These are phyloP conservation scores for Micronycteris hirsuta DNA, from an alignment of 2,113 vertebrate genomes.

Conservation along the genomic window DNA sequence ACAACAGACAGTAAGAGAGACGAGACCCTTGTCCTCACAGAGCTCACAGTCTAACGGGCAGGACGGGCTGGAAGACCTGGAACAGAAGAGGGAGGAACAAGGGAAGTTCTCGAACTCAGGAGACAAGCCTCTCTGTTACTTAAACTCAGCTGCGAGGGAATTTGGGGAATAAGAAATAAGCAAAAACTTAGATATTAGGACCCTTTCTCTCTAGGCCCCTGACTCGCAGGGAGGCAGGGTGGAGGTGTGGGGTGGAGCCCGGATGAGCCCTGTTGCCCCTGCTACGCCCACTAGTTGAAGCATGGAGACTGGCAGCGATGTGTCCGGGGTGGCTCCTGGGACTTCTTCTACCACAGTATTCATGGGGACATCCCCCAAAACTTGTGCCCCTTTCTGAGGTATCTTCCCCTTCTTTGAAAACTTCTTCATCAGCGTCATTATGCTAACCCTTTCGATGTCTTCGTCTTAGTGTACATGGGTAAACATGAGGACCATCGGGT, in stretches of 20 bases:
- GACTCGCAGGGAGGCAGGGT: not conserved
- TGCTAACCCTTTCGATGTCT: slow-evolving; percentile 82
- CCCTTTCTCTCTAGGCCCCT: not conserved
- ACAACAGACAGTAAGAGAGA: not conserved
- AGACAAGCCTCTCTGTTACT: not conserved
- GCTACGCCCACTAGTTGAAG: slow-evolving; percentile 70
- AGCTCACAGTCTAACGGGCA: not conserved
- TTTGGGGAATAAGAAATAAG: not conserved
- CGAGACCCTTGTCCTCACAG: not conserved
- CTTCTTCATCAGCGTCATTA: slow-evolving; percentile 87
- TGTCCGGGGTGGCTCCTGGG: slow-evolving; percentile 83
- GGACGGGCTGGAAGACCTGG: not conserved
- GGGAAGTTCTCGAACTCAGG: not conserved
- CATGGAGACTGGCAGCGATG: slow-evolving; percentile 87
- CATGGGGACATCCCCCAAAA: slow-evolving; percentile 89
- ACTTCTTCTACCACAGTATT: slow-evolving; percentile 90
- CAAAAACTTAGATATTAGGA: not conserved
- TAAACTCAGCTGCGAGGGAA: not conserved
- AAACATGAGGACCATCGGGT: slow-evolving; percentile 86
- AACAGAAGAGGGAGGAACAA: not conserved
- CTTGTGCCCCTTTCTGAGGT: slow-evolving; percentile 91
- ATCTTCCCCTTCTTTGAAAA: slow-evolving; percentile 91
- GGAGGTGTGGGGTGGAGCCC: too few species aligned
- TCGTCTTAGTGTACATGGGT: slow-evolving; percentile 85
- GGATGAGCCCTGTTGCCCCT: not conserved